Percentiles rank a stretch among this genome's conserved stretches.
Evolutionary conservation across 2,888 invertebrate genomes (phyloP).

Genomic region (Drosophila lacicola): DNA sequence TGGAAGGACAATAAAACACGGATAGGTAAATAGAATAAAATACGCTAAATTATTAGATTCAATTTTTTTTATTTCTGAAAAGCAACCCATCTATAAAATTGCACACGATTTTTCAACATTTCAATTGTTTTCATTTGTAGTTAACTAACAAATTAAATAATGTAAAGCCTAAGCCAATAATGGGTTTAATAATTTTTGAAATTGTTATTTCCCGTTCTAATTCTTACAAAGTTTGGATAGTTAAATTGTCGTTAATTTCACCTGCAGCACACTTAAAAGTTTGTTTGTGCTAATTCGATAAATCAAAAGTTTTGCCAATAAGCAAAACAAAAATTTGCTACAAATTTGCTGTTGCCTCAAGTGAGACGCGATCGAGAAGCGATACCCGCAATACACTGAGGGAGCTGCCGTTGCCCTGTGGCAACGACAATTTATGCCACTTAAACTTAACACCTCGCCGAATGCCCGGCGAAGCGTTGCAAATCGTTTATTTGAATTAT

Average conservation of each 20-base stretch:
- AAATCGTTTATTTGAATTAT: constrained; percentile 77
- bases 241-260: constrained; percentile 20
- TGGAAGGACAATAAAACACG: too few relatives aligned
- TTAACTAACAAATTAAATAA: too few relatives aligned
- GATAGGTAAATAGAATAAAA: too few relatives aligned
- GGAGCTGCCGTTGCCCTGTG: constrained; percentile 27
- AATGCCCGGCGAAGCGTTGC: constrained; percentile 64
- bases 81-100: too few relatives aligned
- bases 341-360: constrained; percentile 23
- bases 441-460: constrained; percentile 76
- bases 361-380: constrained; percentile 8
- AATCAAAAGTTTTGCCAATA: constrained; percentile 52
- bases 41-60: too few relatives aligned
- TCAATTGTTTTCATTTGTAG: too few relatives aligned
- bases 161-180: background rate
- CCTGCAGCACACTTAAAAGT: constrained; percentile 12
- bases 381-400: background rate
- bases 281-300: constrained; percentile 18
- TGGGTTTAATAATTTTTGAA: background rate
- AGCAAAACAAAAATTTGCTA: constrained; percentile 25
- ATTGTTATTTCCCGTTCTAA: background rate
- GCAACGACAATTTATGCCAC: constrained; percentile 69
- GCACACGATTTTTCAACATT: too few relatives aligned
- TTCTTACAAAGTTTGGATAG: background rate
- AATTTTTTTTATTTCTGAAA: too few relatives aligned